Base-by-base conservation (phyloP, 1,140 invertebrate species). In the Maniola jurtina region DNA sequence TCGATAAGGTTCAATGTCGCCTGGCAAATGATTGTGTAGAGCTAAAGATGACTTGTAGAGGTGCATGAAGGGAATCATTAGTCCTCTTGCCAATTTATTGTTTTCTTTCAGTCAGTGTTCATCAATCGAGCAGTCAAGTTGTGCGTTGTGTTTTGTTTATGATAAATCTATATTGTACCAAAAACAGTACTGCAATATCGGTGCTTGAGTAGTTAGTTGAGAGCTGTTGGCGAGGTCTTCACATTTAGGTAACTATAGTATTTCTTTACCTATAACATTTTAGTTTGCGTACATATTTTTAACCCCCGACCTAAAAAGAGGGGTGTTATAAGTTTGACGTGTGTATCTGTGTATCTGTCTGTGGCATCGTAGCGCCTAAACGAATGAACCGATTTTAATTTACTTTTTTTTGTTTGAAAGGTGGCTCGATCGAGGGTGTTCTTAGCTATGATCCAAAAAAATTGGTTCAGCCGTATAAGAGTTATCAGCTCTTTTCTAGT, bases 101-200 rank as follows among this genome's bases (percentile, higher is more conserved):
- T 76, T 79, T 68, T 75, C 68, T 66, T 70, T 73, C 77, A 83
- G 77, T 84, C 71, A 75, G 76, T 75, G 72, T 76, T 72, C 61
- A 65, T 71, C 56, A 65, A 59, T 66, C 68, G 65, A 42, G 60
- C 52, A 73, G 47, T 56, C 48, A 69, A 64, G 61, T 64, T 64
- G 77, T 77, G 71, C 75, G 73, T 66, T 70, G 74, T 75, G 65
- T 61, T 66, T 45, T 61, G 69, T 61, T 64, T 65, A 57, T 65
- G 48, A 40, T 66, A 50, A 61, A 9, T 40, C 0, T 25, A 3
- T 40, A 5, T n/a, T n/a, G n/a, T n/a, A n/a, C n/a, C n/a, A n/a
- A n/a, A n/a, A n/a, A n/a, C n/a, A n/a, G n/a, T n/a, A n/a, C n/a
- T n/a, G n/a, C n/a, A n/a, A n/a, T 8, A 45, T 56, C 16, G 62